phyloP scores from a whole-genome alignment of 2,113 vertebrate genomes.

The Ammospiza caudacuta region DNA sequence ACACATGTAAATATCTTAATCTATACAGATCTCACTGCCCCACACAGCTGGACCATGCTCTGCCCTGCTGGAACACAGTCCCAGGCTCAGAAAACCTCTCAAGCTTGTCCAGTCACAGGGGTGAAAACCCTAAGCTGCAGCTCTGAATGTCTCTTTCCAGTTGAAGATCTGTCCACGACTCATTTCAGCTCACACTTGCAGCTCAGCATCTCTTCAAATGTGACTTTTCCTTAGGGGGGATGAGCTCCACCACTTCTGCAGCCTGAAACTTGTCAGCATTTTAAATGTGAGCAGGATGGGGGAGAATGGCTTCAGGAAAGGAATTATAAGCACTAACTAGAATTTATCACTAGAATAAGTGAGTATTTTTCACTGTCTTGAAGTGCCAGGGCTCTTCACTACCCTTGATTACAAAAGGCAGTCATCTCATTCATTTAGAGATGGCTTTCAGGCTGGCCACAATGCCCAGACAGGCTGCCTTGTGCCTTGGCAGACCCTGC shows the following conservation, averaged over 20 bases:
- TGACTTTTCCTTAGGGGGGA: background rate
- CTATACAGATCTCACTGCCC: background rate
- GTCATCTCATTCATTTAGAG: background rate
- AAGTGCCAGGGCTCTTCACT: background rate
- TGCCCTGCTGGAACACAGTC: background rate
- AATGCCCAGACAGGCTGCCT: background rate
- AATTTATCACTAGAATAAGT: background rate
- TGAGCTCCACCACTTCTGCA: background rate
- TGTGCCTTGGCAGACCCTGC: background rate
- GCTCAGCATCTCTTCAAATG: background rate
- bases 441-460: background rate
- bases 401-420: background rate
- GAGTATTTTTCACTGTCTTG: background rate
- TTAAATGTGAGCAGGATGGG: background rate
- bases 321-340: background rate
- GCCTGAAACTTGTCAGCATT: background rate
- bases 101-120: fast-evolving
- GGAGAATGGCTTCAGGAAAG: background rate
- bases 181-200: background rate
- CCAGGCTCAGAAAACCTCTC: background rate
- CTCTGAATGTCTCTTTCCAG: background rate
- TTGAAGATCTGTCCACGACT: background rate
- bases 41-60: background rate
- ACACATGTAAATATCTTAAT: background rate
- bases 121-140: background rate